Evolutionary conservation across 2,797 vertebrate genomes (phyloP).

Genomic region (Rhynchonycteris naso): DNA sequence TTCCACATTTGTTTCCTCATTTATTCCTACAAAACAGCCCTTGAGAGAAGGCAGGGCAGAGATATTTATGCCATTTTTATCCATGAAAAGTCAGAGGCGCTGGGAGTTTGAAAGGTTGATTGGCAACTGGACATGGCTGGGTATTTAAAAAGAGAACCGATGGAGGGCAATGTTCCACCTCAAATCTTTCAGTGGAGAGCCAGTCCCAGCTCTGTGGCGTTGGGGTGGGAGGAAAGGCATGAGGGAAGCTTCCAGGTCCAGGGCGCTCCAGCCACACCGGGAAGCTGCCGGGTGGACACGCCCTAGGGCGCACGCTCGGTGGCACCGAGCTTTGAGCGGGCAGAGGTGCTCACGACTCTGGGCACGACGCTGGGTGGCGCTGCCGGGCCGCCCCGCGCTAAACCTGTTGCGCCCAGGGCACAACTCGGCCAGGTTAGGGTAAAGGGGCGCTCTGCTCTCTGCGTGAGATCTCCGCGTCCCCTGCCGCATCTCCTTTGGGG

Average conservation of each 20-base stretch:
- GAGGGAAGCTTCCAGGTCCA: not conserved
- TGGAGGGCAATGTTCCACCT: not conserved
- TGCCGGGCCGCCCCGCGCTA: slow-evolving; percentile 75
- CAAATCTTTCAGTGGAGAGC: not conserved
- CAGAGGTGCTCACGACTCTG: not conserved
- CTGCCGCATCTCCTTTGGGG: not conserved
- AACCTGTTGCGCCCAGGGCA: slow-evolving; percentile 78
- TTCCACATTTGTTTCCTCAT: not conserved
- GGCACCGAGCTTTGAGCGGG: not conserved
- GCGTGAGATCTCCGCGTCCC: not conserved
- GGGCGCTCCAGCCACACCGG: not conserved
- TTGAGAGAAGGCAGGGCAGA: not conserved
- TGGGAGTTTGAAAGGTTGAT: not conserved
- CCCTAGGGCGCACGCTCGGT: not conserved
- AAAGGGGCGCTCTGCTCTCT: not conserved
- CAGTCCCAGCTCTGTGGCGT: not conserved
- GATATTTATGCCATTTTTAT: slow-evolving; percentile 6
- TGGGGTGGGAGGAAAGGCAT: not conserved
- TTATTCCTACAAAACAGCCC: not conserved
- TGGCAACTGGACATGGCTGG: not conserved
- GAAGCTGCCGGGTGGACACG: slow-evolving; percentile 6
- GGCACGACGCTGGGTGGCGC: slow-evolving; percentile 84
- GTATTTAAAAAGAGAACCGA: not conserved
- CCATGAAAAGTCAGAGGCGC: not conserved
- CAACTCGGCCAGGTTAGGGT: not conserved